Base-by-base conservation (phyloP, 2,888 invertebrate species). In the Fragum sueziense region DNA sequence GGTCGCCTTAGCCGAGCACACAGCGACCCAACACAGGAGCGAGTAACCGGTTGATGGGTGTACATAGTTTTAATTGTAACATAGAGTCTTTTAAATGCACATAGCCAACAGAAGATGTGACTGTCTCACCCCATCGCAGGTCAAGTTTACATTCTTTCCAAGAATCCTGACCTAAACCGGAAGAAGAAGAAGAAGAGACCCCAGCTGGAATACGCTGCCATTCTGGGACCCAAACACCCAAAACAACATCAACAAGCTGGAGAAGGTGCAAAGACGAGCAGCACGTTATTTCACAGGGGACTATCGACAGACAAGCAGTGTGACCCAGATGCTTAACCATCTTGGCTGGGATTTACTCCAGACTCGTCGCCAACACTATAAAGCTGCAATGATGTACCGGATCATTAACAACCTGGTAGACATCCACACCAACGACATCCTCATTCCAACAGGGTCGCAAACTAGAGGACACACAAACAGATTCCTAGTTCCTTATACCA, bases 231-330 rank as follows among this genome's bases (percentile, higher is more conserved):
- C 74, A 33, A 41, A 57, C 37, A 73, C 70, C 27, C 33, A 78
- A 41, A 17, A 33, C n/a, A 70, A 78, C 52, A 80, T 75, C 31
- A 31, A 37, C 31, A 47, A 54, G 14, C n/a, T 80, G 1, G 80
- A 80, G 20, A 34, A 27, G n/a, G 80, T 80, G 3, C 78, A 85
- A 71, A 25, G 76, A n/a, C 33, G 78, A 41, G 78, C 79, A 27
- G 79, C 77, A 25, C 65, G 75, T 25, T 81, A 67, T 22, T 22
- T 29, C 27, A 73, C 41, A 33, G 37, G 62, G 27, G 78, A 78
- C 65, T 76, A 80, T 54, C 47, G 61, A 27, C 73, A 52, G 41
- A 70, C 70, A 17, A 74, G 75, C 61, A 83, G 78, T 47, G 76
- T 76, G 2, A 67, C 78, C 25, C 17, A 65, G 6, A 78, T 74